Conservation (phyloP, 1,140 invertebrate species). For the Aphis gossypii region DNA sequence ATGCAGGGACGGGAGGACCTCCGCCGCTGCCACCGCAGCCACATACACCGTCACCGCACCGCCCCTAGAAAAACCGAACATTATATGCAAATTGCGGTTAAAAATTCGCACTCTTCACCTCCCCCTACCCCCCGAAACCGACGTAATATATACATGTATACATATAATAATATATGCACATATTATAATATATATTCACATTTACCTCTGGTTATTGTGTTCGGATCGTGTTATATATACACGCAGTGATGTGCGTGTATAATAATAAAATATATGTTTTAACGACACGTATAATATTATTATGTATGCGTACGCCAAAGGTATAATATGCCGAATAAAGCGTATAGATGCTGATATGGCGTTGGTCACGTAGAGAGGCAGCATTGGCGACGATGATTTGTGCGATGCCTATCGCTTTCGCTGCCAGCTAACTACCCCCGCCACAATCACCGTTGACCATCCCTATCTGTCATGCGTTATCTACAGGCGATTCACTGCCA, state of each 20-base stretch:
- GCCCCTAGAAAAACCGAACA: background rate
- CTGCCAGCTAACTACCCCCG: background rate
- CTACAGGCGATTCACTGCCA: background rate
- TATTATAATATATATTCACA: background rate
- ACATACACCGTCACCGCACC: background rate
- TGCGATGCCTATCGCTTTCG: conserved; percentile 3
- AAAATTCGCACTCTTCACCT: background rate
- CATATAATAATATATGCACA: background rate
- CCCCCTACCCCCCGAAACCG: background rate
- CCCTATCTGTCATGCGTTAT: background rate
- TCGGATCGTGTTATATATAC: background rate
- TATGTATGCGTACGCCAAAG: background rate
- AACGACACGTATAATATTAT: background rate
- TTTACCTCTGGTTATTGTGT: background rate
- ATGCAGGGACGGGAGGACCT: background rate
- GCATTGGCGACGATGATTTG: background rate
- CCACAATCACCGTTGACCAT: too few relatives aligned
- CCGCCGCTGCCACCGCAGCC: background rate
- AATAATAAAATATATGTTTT: background rate
- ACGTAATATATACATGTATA: background rate
- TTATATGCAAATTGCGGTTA: conserved; percentile 19
- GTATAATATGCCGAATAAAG: background rate
- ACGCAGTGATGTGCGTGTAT: background rate
- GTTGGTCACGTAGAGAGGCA: background rate
- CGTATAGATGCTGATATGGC: background rate